Evolutionary conservation across 2,888 invertebrate species (phyloP), one percentile per base, ranked within the genome.

Genomic region (Argyresthia goedartella): DNA sequence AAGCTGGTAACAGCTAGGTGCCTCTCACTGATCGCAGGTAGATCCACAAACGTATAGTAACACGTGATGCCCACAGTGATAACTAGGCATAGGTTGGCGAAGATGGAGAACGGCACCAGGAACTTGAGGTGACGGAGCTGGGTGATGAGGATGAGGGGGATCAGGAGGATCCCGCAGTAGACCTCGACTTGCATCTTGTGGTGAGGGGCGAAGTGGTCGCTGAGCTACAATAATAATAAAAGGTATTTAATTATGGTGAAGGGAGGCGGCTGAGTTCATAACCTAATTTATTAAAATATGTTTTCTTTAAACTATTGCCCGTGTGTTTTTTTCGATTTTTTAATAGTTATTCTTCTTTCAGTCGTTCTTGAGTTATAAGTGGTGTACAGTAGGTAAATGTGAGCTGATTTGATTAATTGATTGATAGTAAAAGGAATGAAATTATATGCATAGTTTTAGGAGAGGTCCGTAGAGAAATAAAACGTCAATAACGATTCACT

Each of bases 101-200:
- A 68, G 53, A 93, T 84, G 0, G 98, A 97, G 72, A 97, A 95
- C 0, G 96, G 96, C 3, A 97, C 95, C 44, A 98, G 80, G 63
- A 91, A 92, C 71, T 93, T 94, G 0, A 98, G 86, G 63, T 94
- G 89, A 46, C 95, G 66, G 50, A 84, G 68, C 72, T 92, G 92
- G 4, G 91, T 91, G 47, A 94, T 88, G 0, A 93, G 67, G 10
- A 95, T 75, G 14, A 94, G 75, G 0, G 94, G 93, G 0, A 93
- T 61, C 2, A 93, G 73, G 0, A 93, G 72, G 1, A 92, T 76
- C 0, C 89, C 81, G 65, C 93, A 91, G 72, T 93, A 93, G 11
- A 90, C 73, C 49, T 90, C 81, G 0, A 90, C 73, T 50, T 89
- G 77, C 59, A 85, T 78, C 55, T 85, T 76, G 54, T 81, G 60